Percentiles rank a stretch among this genome's conserved stretches.
Conservation (phyloP, 2,113 vertebrate species). For the Andinoacara biseriatus region DNA sequence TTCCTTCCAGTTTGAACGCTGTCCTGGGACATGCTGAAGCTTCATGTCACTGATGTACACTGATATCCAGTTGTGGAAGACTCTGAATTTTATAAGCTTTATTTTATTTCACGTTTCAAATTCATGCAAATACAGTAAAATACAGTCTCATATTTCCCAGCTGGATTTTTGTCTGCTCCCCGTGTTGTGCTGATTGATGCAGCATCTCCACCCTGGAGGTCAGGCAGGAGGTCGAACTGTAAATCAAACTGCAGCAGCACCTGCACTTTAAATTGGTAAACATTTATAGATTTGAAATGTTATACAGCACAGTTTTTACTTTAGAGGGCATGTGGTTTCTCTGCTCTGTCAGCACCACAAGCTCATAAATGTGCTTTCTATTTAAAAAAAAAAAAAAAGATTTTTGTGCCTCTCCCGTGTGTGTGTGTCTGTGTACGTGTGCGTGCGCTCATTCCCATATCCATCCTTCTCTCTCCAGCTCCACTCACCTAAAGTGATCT, state of each 20-base stretch:
- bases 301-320: not conserved
- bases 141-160: not conserved
- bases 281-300: slow-evolving; percentile 29
- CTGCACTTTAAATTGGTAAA: slow-evolving; percentile 19
- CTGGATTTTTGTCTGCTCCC: not conserved
- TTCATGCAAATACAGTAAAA: no score
- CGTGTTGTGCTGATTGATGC: slow-evolving; percentile 22
- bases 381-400: not conserved
- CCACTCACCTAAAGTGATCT: slow-evolving; percentile 5
- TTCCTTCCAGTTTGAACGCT: no score
- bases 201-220: slow-evolving; percentile 19
- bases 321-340: not conserved
- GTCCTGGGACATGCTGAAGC: no score
- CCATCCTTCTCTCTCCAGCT: not conserved
- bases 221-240: slow-evolving; percentile 24
- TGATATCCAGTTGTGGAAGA: no score
- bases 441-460: not conserved
- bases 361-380: not conserved
- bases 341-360: not conserved
- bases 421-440: not conserved
- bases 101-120: no score
- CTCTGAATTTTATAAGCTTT: no score
- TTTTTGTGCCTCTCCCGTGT: not conserved
- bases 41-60: no score
- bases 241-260: slow-evolving; percentile 33